Conservation (phyloP, 2,113 vertebrate species). For the Morone chrysops region DNA sequence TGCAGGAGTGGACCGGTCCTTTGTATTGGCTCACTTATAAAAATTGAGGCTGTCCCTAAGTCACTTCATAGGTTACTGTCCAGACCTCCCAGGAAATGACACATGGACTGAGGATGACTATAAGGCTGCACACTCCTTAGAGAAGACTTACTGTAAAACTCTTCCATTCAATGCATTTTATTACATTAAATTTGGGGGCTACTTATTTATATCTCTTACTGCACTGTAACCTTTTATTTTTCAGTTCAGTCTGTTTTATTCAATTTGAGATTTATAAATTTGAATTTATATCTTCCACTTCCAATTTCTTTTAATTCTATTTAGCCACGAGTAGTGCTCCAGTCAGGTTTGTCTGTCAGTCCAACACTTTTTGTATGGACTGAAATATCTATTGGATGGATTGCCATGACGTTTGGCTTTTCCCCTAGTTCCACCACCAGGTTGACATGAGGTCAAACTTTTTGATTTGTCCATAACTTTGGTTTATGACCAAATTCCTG, state of each 20-base stretch:
- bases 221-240: background rate
- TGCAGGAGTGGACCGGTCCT: slow-evolving; percentile 5
- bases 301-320: background rate
- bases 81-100: background rate
- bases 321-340: background rate
- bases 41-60: background rate
- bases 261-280: background rate
- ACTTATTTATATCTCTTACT: background rate
- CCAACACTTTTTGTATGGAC: background rate
- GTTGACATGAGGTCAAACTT: too few species aligned
- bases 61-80: background rate
- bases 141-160: too few species aligned
- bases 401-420: too few species aligned
- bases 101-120: background rate
- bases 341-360: background rate
- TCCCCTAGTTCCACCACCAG: background rate
- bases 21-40: background rate
- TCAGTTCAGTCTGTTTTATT: background rate
- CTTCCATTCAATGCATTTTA: background rate
- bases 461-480: too few species aligned
- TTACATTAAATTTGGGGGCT: background rate
- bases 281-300: background rate
- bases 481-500: too few species aligned
- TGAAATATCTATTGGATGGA: background rate
- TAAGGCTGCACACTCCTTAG: too few species aligned